phyloP scores from a whole-genome alignment of 1,140 invertebrate species.

The Tetraneura akinire region DNA sequence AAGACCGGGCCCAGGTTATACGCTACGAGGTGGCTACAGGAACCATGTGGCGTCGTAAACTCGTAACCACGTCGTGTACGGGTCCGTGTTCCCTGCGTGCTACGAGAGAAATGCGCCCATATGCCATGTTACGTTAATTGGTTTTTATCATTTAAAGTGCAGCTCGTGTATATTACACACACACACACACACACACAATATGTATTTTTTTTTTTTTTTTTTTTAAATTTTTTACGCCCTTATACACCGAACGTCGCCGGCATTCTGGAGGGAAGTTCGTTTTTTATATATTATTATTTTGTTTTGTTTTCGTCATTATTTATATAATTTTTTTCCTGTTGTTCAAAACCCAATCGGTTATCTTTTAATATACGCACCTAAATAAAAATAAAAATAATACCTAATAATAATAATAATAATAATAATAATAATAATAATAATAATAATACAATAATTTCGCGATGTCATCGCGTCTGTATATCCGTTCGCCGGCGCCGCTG shows the following conservation, averaged over 20 bases:
- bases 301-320: neutral
- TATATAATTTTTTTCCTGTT: neutral
- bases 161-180: neutral
- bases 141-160: slow-evolving; percentile 50
- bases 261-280: neutral
- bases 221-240: slow-evolving; percentile 39
- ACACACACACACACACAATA: neutral
- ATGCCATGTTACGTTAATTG: slow-evolving; percentile 45
- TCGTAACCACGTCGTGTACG: neutral
- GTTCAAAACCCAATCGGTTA: slow-evolving; percentile 14
- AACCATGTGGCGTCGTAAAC: slow-evolving; percentile 41
- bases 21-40: too few species aligned
- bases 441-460: slow-evolving; percentile 25
- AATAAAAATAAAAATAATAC: too few species aligned
- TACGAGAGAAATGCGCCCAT: neutral
- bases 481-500: neutral
- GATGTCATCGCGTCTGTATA: slow-evolving; percentile 39
- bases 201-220: too few species aligned
- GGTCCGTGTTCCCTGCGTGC: neutral
- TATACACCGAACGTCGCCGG: slow-evolving; percentile 27
- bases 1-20: neutral
- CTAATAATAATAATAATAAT: too few species aligned
- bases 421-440: too few species aligned
- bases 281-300: slow-evolving; percentile 21
- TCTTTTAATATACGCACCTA: neutral